Conservation (phyloP, 2,888 invertebrate species). For the Glaucopsyche alexis region DNA sequence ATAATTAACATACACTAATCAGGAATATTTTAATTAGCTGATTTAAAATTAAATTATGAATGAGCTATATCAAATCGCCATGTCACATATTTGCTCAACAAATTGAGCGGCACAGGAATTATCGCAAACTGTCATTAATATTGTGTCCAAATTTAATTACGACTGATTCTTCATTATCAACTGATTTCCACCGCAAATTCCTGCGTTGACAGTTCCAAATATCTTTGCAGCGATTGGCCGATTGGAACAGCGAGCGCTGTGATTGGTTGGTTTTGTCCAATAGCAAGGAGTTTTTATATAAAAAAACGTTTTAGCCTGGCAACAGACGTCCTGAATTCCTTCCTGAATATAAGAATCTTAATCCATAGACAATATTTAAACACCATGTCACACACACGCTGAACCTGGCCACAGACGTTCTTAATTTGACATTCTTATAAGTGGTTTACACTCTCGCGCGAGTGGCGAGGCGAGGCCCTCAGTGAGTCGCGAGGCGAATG, state of each 20-base stretch:
- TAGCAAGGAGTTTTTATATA: too few species aligned
- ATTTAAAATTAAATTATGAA: slow-evolving; percentile 29
- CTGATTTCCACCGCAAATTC: slow-evolving; percentile 6
- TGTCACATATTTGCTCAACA: slow-evolving; percentile 23
- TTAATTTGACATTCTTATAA: too few species aligned
- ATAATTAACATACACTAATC: slow-evolving; percentile 24
- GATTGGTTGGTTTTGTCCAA: slow-evolving; percentile 6
- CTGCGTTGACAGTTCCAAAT: neutral
- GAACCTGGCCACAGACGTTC: too few species aligned
- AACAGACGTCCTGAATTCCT: too few species aligned
- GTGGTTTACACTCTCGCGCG: too few species aligned
- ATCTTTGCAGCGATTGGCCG: neutral
- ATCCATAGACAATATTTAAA: too few species aligned
- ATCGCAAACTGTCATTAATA: slow-evolving; percentile 25
- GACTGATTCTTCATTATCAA: neutral
- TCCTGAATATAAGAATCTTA: too few species aligned
- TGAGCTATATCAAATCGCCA: slow-evolving; percentile 17
- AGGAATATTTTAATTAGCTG: slow-evolving; percentile 27
- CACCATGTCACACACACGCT: too few species aligned
- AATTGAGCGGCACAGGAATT: slow-evolving; percentile 12
- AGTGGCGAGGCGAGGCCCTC: too few species aligned
- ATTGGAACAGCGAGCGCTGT: neutral
- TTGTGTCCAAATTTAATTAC: slow-evolving; percentile 4
- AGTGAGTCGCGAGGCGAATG: too few species aligned
- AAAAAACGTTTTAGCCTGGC: too few species aligned